Evolutionary conservation across 1,140 invertebrate genomes (phyloP).

Genomic region (Bradynema listronoti): DNA sequence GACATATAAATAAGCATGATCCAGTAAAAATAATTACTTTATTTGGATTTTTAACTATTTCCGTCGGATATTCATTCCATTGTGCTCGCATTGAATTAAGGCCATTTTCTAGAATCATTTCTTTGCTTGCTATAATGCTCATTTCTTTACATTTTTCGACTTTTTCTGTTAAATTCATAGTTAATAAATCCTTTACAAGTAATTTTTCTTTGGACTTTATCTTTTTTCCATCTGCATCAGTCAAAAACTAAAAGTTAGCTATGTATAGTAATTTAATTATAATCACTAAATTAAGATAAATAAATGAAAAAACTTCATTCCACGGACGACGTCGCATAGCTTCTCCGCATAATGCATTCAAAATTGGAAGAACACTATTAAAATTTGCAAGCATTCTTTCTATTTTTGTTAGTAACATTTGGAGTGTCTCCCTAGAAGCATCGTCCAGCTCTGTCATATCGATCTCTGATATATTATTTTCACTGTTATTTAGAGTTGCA

Average conservation of each 20-base stretch:
- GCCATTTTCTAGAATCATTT: slow-evolving; percentile 24
- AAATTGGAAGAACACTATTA: slow-evolving; percentile 28
- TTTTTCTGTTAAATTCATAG: slow-evolving; percentile 30
- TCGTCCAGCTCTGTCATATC: slow-evolving; percentile 11
- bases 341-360: slow-evolving; percentile 27
- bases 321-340: slow-evolving; percentile 38
- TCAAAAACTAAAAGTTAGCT: slow-evolving; percentile 22
- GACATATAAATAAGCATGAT: no score
- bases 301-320: no score
- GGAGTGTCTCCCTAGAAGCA: slow-evolving; percentile 19
- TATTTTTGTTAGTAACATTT: slow-evolving; percentile 32
- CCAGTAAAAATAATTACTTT: no score
- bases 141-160: slow-evolving; percentile 41
- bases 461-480: no score
- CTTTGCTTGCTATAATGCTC: slow-evolving; percentile 34
- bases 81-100: slow-evolving; percentile 28
- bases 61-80: slow-evolving; percentile 21
- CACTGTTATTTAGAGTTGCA: slow-evolving; percentile 9
- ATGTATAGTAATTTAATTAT: neutral
- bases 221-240: slow-evolving; percentile 19
- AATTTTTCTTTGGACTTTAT: slow-evolving; percentile 25
- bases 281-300: slow-evolving; percentile 9
- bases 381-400: slow-evolving; percentile 20
- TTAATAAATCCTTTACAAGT: slow-evolving; percentile 27
- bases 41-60: slow-evolving; percentile 21